phyloP scores from a whole-genome alignment of 2,797 vertebrate genomes.

The Fistularia commersonii region DNA sequence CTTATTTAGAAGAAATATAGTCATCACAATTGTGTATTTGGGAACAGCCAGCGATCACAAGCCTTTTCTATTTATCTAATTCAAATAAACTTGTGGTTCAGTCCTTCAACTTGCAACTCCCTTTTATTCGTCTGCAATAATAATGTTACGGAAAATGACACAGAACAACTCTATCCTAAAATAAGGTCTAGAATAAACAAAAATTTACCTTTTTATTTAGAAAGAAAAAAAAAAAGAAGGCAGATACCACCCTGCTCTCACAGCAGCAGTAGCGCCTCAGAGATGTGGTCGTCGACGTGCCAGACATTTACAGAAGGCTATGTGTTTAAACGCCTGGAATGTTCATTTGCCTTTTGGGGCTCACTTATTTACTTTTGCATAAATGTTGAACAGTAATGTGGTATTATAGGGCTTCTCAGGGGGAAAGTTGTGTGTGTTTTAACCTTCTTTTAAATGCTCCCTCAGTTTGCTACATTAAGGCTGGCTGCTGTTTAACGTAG shows the following conservation, averaged over 20 bases:
- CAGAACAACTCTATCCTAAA: conserved; percentile 21
- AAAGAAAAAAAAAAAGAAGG: conserved; percentile 14
- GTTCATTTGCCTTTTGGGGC: conserved; percentile 73
- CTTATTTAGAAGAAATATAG: too few species aligned
- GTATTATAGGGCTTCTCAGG: conserved; percentile 68
- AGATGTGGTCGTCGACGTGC: conserved; percentile 54
- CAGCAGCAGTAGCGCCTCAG: conserved; percentile 45
- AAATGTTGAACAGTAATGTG: conserved; percentile 73
- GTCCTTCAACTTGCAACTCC: too few species aligned
- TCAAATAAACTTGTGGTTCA: too few species aligned
- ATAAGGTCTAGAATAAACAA: conserved; percentile 38
- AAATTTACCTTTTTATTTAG: conserved; percentile 44
- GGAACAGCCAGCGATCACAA: too few species aligned
- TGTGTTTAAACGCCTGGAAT: conserved; percentile 77
- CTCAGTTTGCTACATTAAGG: conserved; percentile 63
- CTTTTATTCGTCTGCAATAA: not conserved
- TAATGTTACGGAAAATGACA: conserved; percentile 26
- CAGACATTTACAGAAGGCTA: conserved; percentile 69
- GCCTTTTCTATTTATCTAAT: too few species aligned
- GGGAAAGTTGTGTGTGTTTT: conserved; percentile 57
- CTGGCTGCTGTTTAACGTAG: conserved; percentile 61
- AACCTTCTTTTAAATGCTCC: conserved; percentile 58
- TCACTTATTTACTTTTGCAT: conserved; percentile 79
- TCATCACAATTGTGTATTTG: too few species aligned
- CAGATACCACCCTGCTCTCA: conserved; percentile 25